Evolutionary conservation across 2,797 vertebrate genomes (phyloP).

Genomic region (Orientallactaga sibirica): DNA sequence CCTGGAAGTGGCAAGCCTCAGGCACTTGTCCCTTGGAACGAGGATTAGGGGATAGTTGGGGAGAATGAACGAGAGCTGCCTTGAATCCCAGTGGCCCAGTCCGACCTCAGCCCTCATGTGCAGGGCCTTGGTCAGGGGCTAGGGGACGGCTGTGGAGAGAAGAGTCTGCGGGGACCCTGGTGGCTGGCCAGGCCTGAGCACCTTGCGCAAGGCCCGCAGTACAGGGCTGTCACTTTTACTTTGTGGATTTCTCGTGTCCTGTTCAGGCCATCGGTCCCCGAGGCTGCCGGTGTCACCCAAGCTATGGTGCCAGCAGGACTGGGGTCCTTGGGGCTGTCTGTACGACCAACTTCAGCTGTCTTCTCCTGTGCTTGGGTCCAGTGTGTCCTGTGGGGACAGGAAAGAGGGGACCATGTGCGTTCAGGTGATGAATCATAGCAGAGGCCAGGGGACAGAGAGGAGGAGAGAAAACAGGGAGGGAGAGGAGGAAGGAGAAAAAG

Average conservation of each 20-base stretch:
- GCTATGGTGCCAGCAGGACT: too few relatives aligned
- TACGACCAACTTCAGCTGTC: background rate
- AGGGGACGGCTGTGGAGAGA: too few relatives aligned
- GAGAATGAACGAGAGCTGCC: background rate
- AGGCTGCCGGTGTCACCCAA: background rate
- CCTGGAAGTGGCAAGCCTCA: background rate
- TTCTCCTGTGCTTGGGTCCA: background rate
- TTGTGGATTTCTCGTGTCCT: too few relatives aligned
- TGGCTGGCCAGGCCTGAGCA: too few relatives aligned
- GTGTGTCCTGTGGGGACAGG: background rate
- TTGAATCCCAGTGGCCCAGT: background rate
- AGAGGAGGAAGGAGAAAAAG: too few relatives aligned
- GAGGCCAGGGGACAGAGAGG: too few relatives aligned
- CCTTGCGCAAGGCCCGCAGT: background rate
- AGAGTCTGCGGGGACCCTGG: too few relatives aligned
- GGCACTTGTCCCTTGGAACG: background rate
- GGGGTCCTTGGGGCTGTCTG: background rate
- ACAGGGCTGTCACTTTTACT: background rate
- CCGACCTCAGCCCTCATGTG: rapidly evolving
- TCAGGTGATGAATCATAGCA: background rate
- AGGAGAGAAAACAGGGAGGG: too few relatives aligned
- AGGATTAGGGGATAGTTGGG: background rate
- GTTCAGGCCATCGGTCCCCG: rapidly evolving
- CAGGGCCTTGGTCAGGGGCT: background rate
- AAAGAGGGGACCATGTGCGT: background rate